A percentile compares a stretch with the other conserved stretches of the same genome.
These are phyloP conservation scores for Tautogolabrus adspersus DNA, from an alignment of 2,113 vertebrate genomes.

Conservation along the genomic window DNA sequence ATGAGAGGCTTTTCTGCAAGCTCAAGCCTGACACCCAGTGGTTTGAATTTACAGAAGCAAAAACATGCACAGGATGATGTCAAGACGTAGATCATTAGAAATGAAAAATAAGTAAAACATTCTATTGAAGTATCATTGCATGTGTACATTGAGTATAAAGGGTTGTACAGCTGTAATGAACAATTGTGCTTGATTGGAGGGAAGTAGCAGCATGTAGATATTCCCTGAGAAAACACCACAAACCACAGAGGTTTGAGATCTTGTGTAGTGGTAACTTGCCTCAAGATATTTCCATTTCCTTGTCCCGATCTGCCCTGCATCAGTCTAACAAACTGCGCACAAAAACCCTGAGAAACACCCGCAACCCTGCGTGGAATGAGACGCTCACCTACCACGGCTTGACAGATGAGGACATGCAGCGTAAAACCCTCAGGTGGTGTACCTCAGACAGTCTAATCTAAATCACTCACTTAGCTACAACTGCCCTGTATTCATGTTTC, in stretches of 20 bases:
- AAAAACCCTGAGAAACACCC: slow-evolving; percentile 94
- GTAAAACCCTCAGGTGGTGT: slow-evolving; percentile 92
- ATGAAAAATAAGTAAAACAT: not conserved
- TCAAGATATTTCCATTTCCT: slow-evolving; percentile 1
- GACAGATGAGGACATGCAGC: slow-evolving; percentile 96
- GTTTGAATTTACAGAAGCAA: slow-evolving; percentile 20
- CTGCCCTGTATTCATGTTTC: not conserved
- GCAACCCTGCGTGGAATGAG: slow-evolving; percentile 96
- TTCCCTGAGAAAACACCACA: not conserved
- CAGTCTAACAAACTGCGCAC: slow-evolving; percentile 96
- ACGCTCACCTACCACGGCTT: slow-evolving; percentile 94
- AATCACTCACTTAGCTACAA: slow-evolving; percentile 1
- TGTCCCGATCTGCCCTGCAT: slow-evolving; percentile 1
- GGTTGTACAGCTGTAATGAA: not conserved
- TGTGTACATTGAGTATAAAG: not conserved
- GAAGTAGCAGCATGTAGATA: not conserved
- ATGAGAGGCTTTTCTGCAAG: slow-evolving; percentile 13
- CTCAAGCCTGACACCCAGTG: slow-evolving; percentile 79
- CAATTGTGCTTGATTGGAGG: not conserved
- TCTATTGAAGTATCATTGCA: not conserved
- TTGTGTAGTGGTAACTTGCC: not conserved
- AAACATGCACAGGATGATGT: not conserved
- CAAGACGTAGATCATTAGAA: not conserved
- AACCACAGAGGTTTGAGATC: slow-evolving; percentile 4
- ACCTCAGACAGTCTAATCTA: not conserved